Evolutionary conservation across 2,888 invertebrate genomes (phyloP), one percentile per base, ranked within the genome.

Genomic region (Iphiclides podalirius): DNA sequence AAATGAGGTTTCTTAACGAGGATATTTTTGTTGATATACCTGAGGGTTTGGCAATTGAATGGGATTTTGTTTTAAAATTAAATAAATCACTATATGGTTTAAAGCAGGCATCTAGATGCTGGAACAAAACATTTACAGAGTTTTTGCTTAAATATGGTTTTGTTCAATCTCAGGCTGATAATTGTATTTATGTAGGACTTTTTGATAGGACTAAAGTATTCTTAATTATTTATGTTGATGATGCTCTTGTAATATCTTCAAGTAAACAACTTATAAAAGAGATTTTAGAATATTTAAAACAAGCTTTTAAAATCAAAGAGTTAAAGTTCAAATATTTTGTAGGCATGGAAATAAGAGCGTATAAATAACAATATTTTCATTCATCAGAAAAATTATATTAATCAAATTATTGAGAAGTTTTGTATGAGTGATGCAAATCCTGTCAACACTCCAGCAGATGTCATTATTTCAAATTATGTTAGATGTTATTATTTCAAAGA

Each of bases 191-290:
- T 54, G 20, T 63, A 28, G 56, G 61, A 8, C 4, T 31, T 33
- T 59, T 62, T 39, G 13, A 60, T 45, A 11, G 20, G 1, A 17
- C 44, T n/a, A 65, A 63, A 52, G 53, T 61, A n/a, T 51, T 55
- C 1, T 36, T 64, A 50, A 47, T 64, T 20, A 40, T 66, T 1
- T 66, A 59, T 65, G 68, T 67, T 12, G 64, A 67, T 54, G 66
- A 67, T 55, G 58, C 26, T 0, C 42, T 66, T 16, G 7, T 63
- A 38, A 4, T 65, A 1, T 58, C 60, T 37, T 41, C 38, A 13
- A 53, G 33, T 53, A 43, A 47, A 33, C 0, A 15, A 20, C 0
- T 52, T 1, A 51, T 59, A 3, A 33, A 43, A 11, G 6, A 36
- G 31, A 52, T 60, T 28, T 54, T 61, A 35, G 15, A 46, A 3